Evolutionary conservation across 2,113 vertebrate genomes (phyloP).

Genomic region (Suricata suricatta): DNA sequence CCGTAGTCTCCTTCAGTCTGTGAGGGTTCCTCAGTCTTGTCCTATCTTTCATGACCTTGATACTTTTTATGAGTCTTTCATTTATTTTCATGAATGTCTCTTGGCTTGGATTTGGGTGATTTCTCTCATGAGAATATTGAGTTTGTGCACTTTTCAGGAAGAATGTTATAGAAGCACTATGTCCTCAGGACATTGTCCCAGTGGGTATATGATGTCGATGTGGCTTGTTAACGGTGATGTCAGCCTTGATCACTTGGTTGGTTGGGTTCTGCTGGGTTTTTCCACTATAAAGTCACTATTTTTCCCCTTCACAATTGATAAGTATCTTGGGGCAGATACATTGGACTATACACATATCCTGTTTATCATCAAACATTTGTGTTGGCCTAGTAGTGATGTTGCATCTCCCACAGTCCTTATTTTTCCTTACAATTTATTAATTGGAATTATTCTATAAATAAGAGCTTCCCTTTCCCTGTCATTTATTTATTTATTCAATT

Average conservation of each 20-base stretch:
- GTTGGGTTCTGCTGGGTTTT: not conserved
- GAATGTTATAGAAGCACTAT: not conserved
- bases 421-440: not conserved
- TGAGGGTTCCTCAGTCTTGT: not conserved
- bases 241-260: not conserved
- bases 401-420: not conserved
- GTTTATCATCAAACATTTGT: not conserved
- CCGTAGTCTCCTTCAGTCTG: not conserved
- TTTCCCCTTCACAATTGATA: not conserved
- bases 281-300: not conserved
- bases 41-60: not conserved
- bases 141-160: not conserved
- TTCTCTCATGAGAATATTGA: not conserved
- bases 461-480: not conserved
- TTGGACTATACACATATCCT: not conserved
- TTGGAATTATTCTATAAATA: not conserved
- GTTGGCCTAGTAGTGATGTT: not conserved
- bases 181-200: not conserved
- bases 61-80: not conserved
- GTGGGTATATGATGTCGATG: accelerated
- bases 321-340: not conserved
- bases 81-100: not conserved
- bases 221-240: not conserved
- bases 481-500: not conserved
- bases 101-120: not conserved